Conservation (phyloP, 2,113 vertebrate species). For the Brevimyrus niger region DNA sequence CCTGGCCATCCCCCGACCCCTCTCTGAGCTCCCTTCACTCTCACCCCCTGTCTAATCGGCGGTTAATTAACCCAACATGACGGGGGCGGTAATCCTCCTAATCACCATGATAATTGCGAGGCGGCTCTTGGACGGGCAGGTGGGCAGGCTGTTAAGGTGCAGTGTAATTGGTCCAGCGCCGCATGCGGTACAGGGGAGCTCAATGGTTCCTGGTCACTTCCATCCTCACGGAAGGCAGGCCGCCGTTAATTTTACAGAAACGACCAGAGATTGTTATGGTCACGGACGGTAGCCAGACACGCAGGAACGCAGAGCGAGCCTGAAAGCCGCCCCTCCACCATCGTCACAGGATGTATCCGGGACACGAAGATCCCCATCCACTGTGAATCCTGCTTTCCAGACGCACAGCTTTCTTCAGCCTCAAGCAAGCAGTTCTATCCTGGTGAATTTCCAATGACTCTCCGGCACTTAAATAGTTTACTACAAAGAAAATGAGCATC, state of each 20-base stretch:
- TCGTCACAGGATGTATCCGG: neutral
- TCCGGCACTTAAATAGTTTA: neutral
- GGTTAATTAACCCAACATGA: constrained; percentile 29
- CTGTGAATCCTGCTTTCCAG: neutral
- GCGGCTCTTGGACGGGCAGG: neutral
- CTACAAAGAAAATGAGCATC: neutral
- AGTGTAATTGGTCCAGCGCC: neutral
- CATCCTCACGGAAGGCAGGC: neutral
- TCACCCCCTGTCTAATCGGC: constrained; percentile 11
- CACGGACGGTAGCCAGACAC: neutral
- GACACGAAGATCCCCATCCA: neutral
- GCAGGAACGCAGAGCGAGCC: neutral
- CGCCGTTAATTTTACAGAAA: neutral
- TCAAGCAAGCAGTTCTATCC: neutral
- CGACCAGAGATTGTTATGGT: neutral
- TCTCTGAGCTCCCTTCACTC: constrained; percentile 3
- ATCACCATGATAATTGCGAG: constrained; percentile 28
- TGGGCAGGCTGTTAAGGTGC: neutral
- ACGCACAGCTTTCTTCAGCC: neutral
- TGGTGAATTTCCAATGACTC: neutral
- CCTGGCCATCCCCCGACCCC: neutral
- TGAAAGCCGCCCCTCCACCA: neutral
- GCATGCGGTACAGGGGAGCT: neutral
- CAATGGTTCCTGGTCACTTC: neutral
- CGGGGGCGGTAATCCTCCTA: constrained; percentile 20